Percentiles rank a stretch among this genome's conserved stretches.
These are phyloP conservation scores for Mactra quadrangularis DNA, from an alignment of 1,140 invertebrate species.

Conservation along the genomic window DNA sequence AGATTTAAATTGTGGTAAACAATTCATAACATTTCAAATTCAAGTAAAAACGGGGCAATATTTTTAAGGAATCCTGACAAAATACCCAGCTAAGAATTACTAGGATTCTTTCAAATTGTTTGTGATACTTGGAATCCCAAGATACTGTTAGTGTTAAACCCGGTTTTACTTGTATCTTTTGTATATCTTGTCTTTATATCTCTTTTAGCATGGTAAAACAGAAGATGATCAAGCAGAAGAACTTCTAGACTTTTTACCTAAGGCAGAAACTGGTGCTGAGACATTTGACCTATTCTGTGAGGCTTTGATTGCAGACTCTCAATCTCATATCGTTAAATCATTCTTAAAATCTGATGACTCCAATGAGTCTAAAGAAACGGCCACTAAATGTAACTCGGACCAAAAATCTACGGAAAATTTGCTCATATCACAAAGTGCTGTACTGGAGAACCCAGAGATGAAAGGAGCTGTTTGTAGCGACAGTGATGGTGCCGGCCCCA, in stretches of 20 bases:
- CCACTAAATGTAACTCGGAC: not conserved
- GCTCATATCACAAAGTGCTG: not conserved
- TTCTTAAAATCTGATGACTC: constrained; percentile 59
- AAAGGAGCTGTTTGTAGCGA: not conserved
- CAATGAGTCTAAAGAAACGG: constrained; percentile 8
- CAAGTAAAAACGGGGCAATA: too few species aligned
- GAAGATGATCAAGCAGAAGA: constrained; percentile 74
- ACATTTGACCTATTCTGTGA: constrained; percentile 78
- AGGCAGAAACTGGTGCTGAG: constrained; percentile 63
- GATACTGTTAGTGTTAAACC: too few species aligned
- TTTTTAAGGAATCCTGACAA: too few species aligned
- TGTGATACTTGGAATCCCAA: too few species aligned
- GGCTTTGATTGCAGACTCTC: constrained; percentile 73
- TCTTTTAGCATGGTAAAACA: constrained; percentile 67
- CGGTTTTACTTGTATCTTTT: too few species aligned
- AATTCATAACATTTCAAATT: too few species aligned
- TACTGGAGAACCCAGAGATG: not conserved
- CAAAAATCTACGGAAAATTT: constrained; percentile 11
- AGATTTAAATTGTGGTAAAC: too few species aligned
- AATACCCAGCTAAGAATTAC: too few species aligned
- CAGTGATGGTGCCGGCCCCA: constrained; percentile 17
- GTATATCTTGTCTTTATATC: too few species aligned
- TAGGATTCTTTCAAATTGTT: too few species aligned
- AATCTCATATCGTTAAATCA: constrained; percentile 71
- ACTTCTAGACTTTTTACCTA: constrained; percentile 70